phyloP scores from a whole-genome alignment of 1,140 invertebrate genomes.

The Anthonomus grandis region DNA sequence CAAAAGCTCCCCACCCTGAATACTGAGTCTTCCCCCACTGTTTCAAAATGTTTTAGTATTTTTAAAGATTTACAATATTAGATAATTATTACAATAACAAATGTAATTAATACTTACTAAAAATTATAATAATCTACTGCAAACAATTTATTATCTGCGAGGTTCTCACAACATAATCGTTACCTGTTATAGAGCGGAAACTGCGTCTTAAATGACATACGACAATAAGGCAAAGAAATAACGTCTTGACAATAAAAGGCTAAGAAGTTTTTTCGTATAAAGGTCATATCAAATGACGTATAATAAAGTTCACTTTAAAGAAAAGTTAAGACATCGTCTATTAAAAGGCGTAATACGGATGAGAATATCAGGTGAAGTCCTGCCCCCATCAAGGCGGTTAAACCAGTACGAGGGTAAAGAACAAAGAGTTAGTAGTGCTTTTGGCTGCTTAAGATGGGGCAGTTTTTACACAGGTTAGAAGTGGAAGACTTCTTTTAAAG shows the following conservation, averaged over 20 bases:
- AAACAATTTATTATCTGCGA: too few relatives aligned
- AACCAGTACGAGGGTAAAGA: constrained; percentile 13
- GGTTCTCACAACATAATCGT: constrained; percentile 14
- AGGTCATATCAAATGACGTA: constrained; percentile 26
- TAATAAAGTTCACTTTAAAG: constrained; percentile 28
- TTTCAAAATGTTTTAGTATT: too few relatives aligned
- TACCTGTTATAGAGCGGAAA: constrained; percentile 17
- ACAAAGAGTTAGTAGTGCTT: constrained; percentile 22
- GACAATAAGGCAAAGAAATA: constrained; percentile 16
- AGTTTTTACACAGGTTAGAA: constrained; percentile 23
- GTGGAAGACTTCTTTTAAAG: constrained; percentile 20
- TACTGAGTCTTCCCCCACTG: too few relatives aligned
- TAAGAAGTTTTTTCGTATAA: constrained; percentile 12
- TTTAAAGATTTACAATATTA: too few relatives aligned
- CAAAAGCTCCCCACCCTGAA: too few relatives aligned
- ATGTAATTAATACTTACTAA: background rate
- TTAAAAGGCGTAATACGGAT: constrained; percentile 29
- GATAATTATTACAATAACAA: too few relatives aligned
- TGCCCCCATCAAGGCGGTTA: constrained; percentile 28
- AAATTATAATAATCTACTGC: too few relatives aligned
- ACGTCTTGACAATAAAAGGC: constrained; percentile 18
- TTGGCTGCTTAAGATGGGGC: constrained; percentile 22
- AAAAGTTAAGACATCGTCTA: constrained; percentile 24
- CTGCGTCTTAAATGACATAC: constrained; percentile 11
- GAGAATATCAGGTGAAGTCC: constrained; percentile 29